Percentiles rank a stretch among this genome's conserved stretches.
Conservation (phyloP, 2,888 invertebrate species). For the Amiota communis region DNA sequence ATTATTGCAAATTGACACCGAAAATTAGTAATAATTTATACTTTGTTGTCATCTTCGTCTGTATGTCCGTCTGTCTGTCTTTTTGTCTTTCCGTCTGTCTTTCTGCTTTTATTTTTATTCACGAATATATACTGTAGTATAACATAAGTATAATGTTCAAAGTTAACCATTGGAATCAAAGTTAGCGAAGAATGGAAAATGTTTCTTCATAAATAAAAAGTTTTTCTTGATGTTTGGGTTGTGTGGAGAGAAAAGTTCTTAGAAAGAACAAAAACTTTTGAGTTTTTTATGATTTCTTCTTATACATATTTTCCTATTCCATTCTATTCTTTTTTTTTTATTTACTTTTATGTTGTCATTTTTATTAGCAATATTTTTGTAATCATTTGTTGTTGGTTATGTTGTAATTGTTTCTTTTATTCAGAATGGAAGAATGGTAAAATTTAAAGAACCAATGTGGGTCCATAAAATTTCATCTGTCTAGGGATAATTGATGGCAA, state of each 20-base stretch:
- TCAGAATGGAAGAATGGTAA: too few relatives aligned
- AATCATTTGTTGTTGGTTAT: conserved; percentile 2
- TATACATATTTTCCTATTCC: not conserved
- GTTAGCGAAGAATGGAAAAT: not conserved
- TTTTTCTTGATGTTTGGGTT: not conserved
- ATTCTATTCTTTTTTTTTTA: not conserved
- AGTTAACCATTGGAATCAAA: not conserved
- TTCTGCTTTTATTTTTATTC: too few relatives aligned
- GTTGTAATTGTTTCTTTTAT: not conserved
- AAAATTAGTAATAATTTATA: conserved; percentile 61
- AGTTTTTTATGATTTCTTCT: conserved; percentile 8
- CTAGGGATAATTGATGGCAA: too few relatives aligned
- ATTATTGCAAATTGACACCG: conserved; percentile 53
- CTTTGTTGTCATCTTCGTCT: conserved; percentile 13
- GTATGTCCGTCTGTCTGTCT: not conserved
- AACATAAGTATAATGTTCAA: not conserved
- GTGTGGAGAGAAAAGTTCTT: not conserved
- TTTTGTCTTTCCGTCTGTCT: not conserved
- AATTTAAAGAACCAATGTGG: too few relatives aligned
- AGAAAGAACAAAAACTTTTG: not conserved
- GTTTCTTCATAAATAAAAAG: not conserved
- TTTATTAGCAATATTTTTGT: conserved; percentile 15
- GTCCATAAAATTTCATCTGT: too few relatives aligned
- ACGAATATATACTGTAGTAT: too few relatives aligned
- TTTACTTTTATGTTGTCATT: conserved; percentile 16